Evolutionary conservation across 2,888 invertebrate species (phyloP), one percentile per base, ranked within the genome.

Genomic region (Agrotis ipsilon): DNA sequence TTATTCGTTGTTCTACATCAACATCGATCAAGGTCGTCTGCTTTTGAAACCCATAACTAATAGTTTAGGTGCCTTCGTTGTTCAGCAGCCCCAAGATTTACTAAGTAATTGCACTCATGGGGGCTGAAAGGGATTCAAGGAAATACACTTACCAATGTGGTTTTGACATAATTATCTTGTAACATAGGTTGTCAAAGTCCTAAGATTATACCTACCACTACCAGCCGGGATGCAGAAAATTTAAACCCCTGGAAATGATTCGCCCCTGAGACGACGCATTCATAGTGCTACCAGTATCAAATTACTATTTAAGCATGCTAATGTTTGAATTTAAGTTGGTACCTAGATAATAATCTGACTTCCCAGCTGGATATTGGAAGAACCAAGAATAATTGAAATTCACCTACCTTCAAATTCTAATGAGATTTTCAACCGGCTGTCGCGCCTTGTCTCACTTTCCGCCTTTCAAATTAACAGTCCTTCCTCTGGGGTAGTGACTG

Each of bases 361-460:
- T 7, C 32, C n/a, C n/a, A 32, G 32, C 7, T 32, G 32, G 32
- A 3, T 7, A 7, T 32, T 32, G 32, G 32, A 32, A 32, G 32
- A 32, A 32, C 32, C 6, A 32, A 21, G 16, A 21, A 45, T 1
- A 64, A 39, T 14, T 46, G 0, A n/a, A 52, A 6, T 52, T 52
- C 3, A 55, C 54, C 60, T 68, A 74, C 74, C 55, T 55, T 43
- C 57, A 13, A n/a, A 21, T 39, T 32, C 19, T 24, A 43, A 13
- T 6, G 52, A 14, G 19, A 27, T 19, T 9, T 57, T 46, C 39
- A n/a, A 13, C 32, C n/a, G 55, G 54, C 58, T 43, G 16, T 27
- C 3, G 1, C 11, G 4, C 21, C 51, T 39, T 13, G 24, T 51
- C 21, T 18, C 39, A 57, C 61, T 52, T 58, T 58, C 27, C 39